A percentile compares a stretch with the other conserved stretches of the same genome.
Evolutionary conservation across 2,888 invertebrate genomes (phyloP).

Genomic region (Diaphora mendica): DNA sequence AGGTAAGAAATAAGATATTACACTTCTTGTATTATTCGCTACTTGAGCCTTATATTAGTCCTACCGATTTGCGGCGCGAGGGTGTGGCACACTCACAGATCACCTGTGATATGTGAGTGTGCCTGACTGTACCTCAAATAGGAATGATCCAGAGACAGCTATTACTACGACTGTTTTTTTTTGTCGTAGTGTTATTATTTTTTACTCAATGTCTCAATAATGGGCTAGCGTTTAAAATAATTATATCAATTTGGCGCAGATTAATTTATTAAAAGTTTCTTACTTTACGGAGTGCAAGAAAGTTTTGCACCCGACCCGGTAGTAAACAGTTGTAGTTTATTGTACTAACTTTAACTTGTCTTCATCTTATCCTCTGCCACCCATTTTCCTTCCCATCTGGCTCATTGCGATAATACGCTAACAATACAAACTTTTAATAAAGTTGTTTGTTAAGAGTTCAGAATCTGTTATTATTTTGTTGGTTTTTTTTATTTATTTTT

Average conservation of each 20-base stretch:
- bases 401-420: slow-evolving; percentile 20
- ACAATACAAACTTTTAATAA: slow-evolving; percentile 19
- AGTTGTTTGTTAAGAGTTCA: slow-evolving; percentile 15
- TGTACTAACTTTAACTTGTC: slow-evolving; percentile 23
- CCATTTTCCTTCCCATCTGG: slow-evolving; percentile 6
- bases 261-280: background rate
- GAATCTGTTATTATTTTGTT: background rate
- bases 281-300: background rate
- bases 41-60: no score
- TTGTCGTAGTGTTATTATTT: no score
- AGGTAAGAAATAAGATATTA: no score
- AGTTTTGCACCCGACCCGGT: background rate
- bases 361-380: slow-evolving; percentile 2
- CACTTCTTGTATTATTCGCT: no score
- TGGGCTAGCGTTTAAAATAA: background rate
- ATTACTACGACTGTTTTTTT: no score
- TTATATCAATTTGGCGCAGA: background rate
- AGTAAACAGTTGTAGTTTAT: slow-evolving; percentile 25
- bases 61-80: no score
- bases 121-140: no score
- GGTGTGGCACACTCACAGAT: no score
- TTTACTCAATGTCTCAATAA: background rate
- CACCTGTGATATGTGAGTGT: no score
- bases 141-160: no score
- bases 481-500: no score